These are phyloP conservation scores for Oxytorus armatus DNA, from an alignment of 2,888 invertebrate genomes.

Conservation along the genomic window DNA sequence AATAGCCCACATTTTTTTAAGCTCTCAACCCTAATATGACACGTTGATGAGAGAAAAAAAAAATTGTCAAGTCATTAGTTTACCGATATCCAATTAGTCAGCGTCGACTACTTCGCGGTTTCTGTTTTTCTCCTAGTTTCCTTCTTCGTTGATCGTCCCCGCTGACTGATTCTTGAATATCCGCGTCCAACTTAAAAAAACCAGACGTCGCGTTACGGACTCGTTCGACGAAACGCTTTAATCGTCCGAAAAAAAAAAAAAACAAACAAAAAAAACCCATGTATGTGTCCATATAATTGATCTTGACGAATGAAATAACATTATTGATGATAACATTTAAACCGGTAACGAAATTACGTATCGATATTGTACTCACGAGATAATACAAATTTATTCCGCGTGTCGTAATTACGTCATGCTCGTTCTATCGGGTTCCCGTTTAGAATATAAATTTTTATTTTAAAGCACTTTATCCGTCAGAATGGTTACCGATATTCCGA, in stretches of 20 bases:
- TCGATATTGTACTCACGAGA: slow-evolving; percentile 53
- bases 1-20: too few species aligned
- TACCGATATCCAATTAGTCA: neutral
- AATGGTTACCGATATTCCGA: neutral
- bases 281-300: too few species aligned
- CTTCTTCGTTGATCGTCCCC: neutral
- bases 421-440: neutral
- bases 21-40: too few species aligned
- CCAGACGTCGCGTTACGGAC: too few species aligned
- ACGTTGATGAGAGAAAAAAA: too few species aligned
- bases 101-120: neutral
- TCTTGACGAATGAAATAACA: too few species aligned
- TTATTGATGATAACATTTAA: too few species aligned
- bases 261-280: too few species aligned
- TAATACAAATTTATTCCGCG: neutral
- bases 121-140: neutral
- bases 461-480: neutral
- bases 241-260: neutral
- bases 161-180: neutral
- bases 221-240: too few species aligned
- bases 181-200: neutral
- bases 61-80: neutral
- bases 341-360: slow-evolving; percentile 62
- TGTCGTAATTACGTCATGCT: neutral
- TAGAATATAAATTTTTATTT: neutral